phyloP scores from a whole-genome alignment of 2,113 vertebrate genomes.

The Laterallus jamaicensis region DNA sequence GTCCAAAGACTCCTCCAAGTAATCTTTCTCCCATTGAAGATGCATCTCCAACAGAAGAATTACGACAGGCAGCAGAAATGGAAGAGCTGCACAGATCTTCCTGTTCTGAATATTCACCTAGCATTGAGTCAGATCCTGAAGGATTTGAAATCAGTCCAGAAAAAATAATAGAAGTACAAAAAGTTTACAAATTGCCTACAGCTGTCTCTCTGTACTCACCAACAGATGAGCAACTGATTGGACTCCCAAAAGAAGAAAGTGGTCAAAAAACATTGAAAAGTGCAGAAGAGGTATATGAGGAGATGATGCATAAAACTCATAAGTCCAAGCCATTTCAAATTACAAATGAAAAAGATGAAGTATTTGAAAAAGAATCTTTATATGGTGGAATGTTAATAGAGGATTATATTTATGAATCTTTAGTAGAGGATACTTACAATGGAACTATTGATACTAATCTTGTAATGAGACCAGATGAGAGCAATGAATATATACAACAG shows the following conservation, averaged over 20 bases:
- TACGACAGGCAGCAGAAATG: constrained; percentile 83
- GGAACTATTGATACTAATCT: constrained; percentile 71
- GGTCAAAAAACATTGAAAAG: constrained; percentile 82
- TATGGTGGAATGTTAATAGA: constrained; percentile 97
- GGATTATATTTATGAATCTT: constrained; percentile 96
- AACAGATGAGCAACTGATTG: constrained; percentile 69
- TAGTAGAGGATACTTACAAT: constrained; percentile 87
- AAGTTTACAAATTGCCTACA: constrained; percentile 86
- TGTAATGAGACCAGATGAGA: constrained; percentile 73
- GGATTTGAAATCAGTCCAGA: constrained; percentile 91
- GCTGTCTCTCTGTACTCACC: constrained; percentile 90
- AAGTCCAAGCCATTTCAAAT: constrained; percentile 83
- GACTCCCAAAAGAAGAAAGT: constrained; percentile 67
- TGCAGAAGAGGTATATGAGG: constrained; percentile 93
- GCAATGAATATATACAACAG: constrained; percentile 72
- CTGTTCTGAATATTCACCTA: constrained; percentile 90
- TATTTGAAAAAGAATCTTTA: constrained; percentile 92
- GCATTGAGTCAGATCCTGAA: constrained; percentile 91
- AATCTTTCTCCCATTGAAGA: constrained; percentile 87
- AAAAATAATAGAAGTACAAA: constrained; percentile 93
- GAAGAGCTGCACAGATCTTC: constrained; percentile 86
- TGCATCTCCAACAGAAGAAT: constrained; percentile 86
- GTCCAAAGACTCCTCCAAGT: constrained; percentile 90
- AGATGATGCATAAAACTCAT: constrained; percentile 88
- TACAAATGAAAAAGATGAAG: constrained; percentile 82